phyloP scores from a whole-genome alignment of 2,797 vertebrate genomes.

The Lacerta bilineata region DNA sequence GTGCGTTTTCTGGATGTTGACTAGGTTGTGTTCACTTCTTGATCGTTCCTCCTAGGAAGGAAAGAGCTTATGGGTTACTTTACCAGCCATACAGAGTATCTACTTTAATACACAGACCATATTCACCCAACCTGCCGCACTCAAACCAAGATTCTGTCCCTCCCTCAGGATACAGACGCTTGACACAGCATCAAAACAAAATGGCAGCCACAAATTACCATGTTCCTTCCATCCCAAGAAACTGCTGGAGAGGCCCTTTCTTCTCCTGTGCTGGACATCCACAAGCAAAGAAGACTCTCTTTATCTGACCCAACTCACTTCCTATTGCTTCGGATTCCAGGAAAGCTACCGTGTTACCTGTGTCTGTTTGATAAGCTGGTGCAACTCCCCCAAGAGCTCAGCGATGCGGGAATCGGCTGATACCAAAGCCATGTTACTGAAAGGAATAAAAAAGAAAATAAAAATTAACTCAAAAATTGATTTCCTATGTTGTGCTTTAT shows the following conservation, averaged over 20 bases:
- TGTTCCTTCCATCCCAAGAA: neutral
- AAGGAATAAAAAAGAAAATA: conserved; percentile 1
- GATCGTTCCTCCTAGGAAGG: conserved; percentile 88
- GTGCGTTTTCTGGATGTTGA: conserved; percentile 95
- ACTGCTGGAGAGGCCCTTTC: neutral
- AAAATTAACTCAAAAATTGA: neutral
- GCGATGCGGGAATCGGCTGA: conserved; percentile 92
- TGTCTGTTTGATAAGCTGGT: conserved; percentile 93
- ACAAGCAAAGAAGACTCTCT: neutral
- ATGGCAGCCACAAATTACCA: neutral
- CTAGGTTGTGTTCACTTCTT: conserved; percentile 92
- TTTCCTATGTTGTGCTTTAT: neutral
- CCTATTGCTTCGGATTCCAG: neutral
- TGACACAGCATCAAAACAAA: neutral
- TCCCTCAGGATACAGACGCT: too few relatives aligned
- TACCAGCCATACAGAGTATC: neutral
- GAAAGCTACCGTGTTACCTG: conserved; percentile 78
- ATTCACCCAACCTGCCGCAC: neutral
- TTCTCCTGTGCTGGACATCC: neutral
- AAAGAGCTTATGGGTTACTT: neutral
- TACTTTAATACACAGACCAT: neutral
- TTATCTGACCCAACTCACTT: neutral
- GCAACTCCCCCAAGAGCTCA: conserved; percentile 89
- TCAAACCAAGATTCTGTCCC: neutral
- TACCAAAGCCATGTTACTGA: conserved; percentile 81